Evolutionary conservation across 2,113 vertebrate species (phyloP), one percentile per base, ranked within the genome.

Genomic region (Clarias gariepinus): DNA sequence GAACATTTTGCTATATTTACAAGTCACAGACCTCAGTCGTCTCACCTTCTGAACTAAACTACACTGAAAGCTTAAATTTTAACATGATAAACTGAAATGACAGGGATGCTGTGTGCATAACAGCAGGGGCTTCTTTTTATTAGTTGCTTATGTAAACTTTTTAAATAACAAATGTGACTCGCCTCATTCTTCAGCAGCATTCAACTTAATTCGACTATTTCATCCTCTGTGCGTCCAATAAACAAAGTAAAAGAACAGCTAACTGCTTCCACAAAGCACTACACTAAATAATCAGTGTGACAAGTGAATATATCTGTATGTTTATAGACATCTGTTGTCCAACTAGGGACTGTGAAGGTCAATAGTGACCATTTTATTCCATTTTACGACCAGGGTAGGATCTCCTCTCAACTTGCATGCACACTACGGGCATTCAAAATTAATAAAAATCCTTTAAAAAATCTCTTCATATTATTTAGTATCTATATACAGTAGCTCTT

Each of bases 41-140:
- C 63, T 66, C 85, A 86, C 81, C 13, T 18, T 53, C 47, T 55
- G 52, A 84, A 81, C 68, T 64, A 16, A 79, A 36, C 41, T 13
- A 77, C n/a, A 23, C 57, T 0, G 8, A 57, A 55, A 57, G 53
- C 61, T 60, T 16, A 52, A 18, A 66, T 41, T 25, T 58, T 71
- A 82, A 63, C 47, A n/a, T 18, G 41, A 41, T 4, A 63, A 82
- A 21, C 41, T 69, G 66, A 71, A 36, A 33, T 58, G 19, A 36
- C 11, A 12, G 8, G 7, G 47, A 47, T 8, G 6, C 63, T 47
- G 21, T 41, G 33, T 81, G 74, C 58, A 64, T 41, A 74, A 81
- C 85, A 52, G 23, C 52, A 12, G n/a, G 23, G 63, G 63, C 28
- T 21, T 33, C 25, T 52, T 64, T 74, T 68, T 80, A 57, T 79